Evolutionary conservation across 2,113 vertebrate genomes (phyloP).

Genomic region (Albula glossodonta): DNA sequence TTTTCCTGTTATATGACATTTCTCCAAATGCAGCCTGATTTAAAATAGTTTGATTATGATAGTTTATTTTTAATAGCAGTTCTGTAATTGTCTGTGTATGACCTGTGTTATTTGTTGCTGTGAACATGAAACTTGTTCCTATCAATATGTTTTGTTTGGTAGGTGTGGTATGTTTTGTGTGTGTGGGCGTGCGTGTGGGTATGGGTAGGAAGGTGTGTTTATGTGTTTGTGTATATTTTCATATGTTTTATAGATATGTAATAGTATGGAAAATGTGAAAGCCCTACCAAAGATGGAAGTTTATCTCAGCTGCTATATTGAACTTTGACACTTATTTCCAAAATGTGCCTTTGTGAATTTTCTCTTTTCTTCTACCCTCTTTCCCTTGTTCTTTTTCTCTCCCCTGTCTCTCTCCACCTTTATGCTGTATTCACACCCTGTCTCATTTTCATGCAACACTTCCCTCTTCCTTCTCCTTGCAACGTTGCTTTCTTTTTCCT

Average conservation of each 20-base stretch:
- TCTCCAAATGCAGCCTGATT: not conserved
- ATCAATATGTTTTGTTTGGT: not conserved
- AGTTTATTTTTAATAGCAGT: not conserved
- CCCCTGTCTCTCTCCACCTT: constrained; percentile 15
- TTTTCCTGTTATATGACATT: not conserved
- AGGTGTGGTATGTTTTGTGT: not conserved
- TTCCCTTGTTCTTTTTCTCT: not conserved
- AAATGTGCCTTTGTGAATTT: constrained; percentile 6
- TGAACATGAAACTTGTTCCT: not conserved
- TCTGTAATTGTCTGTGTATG: not conserved
- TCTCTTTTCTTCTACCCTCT: not conserved
- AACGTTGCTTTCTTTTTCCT: not conserved
- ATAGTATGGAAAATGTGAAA: not conserved
- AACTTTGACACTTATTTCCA: not conserved
- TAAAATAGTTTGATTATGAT: not conserved
- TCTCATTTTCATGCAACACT: not conserved
- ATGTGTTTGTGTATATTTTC: not conserved
- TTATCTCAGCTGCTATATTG: not conserved
- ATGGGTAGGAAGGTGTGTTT: not conserved
- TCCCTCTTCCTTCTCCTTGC: not conserved
- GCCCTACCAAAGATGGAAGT: not conserved
- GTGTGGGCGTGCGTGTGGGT: not conserved
- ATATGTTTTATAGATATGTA: too few species aligned
- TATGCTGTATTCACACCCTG: not conserved
- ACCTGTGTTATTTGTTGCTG: not conserved